Percentiles rank a stretch among this genome's conserved stretches.
phyloP scores from a whole-genome alignment of 2,797 vertebrate genomes.

The Poecilia gillii region DNA sequence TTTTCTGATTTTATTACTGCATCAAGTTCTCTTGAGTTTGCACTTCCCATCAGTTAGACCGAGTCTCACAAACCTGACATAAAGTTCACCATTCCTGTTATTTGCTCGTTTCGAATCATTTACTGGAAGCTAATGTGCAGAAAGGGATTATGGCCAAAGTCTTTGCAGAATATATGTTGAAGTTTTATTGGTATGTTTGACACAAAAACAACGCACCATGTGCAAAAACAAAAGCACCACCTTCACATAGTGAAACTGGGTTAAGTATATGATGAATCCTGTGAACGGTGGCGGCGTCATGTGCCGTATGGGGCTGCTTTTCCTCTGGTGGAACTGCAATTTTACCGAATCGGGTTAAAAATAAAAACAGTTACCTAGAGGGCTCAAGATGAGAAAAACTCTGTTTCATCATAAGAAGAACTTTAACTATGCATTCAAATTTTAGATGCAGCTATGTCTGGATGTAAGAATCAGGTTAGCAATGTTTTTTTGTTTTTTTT shows the following conservation, averaged over 20 bases:
- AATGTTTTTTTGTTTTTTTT: not conserved
- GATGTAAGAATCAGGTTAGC: not conserved
- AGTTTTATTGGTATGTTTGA: not conserved
- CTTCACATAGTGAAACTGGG: not conserved
- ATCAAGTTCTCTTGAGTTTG: not conserved
- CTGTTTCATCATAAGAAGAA: not conserved
- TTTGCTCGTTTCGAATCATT: not conserved
- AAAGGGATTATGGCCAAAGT: not conserved
- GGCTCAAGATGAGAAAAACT: not conserved
- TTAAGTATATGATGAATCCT: not conserved
- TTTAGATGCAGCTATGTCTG: not conserved
- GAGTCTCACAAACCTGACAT: not conserved
- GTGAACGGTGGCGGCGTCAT: not conserved
- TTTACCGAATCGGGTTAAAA: not conserved
- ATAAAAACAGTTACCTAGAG: not conserved
- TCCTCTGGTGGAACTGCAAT: not conserved
- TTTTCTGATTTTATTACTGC: not conserved
- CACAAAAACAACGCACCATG: not conserved
- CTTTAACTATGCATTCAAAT: not conserved
- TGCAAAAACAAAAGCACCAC: not conserved
- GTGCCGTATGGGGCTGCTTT: not conserved
- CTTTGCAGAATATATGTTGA: not conserved
- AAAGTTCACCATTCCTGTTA: not conserved
- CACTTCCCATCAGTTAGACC: not conserved
- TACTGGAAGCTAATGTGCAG: not conserved